Evolutionary conservation across 92 coral and sea anemone genomes (phyloP).

Genomic region (Paramuricea clavata): DNA sequence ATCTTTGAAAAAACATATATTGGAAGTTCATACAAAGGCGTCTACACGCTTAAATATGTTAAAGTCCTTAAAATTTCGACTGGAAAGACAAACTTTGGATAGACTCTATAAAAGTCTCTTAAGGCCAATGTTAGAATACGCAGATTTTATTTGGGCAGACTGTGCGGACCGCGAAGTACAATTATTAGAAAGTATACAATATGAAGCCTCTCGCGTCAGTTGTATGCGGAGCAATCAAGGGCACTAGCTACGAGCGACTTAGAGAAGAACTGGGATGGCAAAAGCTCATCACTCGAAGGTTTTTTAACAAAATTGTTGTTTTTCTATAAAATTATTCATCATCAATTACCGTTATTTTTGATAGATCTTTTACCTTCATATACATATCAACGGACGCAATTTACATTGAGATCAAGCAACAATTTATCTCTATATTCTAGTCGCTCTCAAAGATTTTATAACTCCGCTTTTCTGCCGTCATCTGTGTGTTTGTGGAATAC

Average conservation of each 20-base stretch:
- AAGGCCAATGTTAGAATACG: not conserved
- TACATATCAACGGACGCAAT: conserved; percentile 8
- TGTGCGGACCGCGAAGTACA: not conserved
- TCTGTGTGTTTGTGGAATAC: too few species aligned
- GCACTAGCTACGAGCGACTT: conserved; percentile 10
- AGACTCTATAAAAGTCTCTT: not conserved
- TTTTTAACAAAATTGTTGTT: not conserved
- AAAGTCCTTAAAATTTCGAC: not conserved
- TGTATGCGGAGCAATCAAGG: conserved; percentile 3
- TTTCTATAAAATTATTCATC: conserved; percentile 7
- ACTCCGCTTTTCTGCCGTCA: too few species aligned
- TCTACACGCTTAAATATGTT: not conserved
- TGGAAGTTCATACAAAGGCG: not conserved
- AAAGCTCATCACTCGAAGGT: not conserved
- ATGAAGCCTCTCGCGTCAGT: conserved; percentile 1
- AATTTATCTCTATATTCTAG: not conserved
- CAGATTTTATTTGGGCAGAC: not conserved
- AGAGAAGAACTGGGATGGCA: not conserved
- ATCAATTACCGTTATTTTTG: not conserved
- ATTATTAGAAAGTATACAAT: conserved; percentile 3
- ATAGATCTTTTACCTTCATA: not conserved
- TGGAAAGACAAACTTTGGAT: conserved; percentile 9
- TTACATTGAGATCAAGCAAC: conserved; percentile 1
- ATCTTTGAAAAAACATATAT: not conserved
- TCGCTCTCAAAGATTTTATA: too few species aligned